phyloP scores from a whole-genome alignment of 2,797 vertebrate species.

The Stomatorhinus walkeri region DNA sequence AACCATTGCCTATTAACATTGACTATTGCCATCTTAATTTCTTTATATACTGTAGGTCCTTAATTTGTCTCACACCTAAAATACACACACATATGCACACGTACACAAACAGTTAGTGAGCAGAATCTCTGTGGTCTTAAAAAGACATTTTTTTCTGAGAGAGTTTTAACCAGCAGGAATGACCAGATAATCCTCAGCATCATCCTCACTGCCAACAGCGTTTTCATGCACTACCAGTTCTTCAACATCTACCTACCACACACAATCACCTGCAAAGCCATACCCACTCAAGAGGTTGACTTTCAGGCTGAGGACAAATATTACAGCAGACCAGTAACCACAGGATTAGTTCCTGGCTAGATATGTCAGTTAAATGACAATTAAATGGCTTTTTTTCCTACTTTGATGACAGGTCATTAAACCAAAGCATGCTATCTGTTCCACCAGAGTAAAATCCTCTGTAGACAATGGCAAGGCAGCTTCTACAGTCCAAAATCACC shows the following conservation, averaged over 20 bases:
- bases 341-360: background rate
- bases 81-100: background rate
- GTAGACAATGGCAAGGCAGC: background rate
- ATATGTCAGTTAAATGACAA: conserved; percentile 1
- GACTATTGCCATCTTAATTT: background rate
- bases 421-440: background rate
- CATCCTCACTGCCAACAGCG: background rate
- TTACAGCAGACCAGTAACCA: background rate
- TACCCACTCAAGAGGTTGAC: background rate
- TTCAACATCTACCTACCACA: background rate
- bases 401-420: conserved; percentile 2
- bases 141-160: background rate
- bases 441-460: conserved; percentile 4
- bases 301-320: background rate
- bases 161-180: background rate
- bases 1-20: conserved; percentile 11
- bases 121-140: background rate
- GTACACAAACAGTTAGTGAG: background rate
- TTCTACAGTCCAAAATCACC: background rate
- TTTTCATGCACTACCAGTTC: background rate
- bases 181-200: background rate
- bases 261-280: background rate
- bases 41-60: background rate
- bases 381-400: background rate
- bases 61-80: background rate